Percentiles rank a stretch among this genome's conserved stretches.
These are phyloP conservation scores for Mus pahari DNA, from an alignment of 2,113 vertebrate species.

Conservation along the genomic window DNA sequence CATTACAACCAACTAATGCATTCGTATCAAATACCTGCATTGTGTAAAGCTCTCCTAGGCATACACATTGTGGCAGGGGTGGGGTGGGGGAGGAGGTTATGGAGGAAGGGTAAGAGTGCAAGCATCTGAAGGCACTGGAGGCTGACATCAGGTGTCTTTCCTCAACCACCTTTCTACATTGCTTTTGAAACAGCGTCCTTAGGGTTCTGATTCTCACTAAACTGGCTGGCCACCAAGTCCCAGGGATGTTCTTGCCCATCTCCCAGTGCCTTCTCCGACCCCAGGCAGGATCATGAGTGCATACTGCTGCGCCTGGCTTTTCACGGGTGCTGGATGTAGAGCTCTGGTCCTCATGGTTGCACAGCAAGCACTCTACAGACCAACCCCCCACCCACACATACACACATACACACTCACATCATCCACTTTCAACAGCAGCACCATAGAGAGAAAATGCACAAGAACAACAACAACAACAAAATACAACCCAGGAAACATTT, in stretches of 20 bases:
- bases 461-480: slow-evolving; percentile 27
- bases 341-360: background rate
- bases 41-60: background rate
- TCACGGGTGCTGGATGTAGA: background rate
- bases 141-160: background rate
- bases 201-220: background rate
- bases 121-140: background rate
- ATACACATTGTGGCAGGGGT: too few species aligned
- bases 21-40: slow-evolving; percentile 21
- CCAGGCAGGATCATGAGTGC: background rate
- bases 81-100: rapidly evolving
- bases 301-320: background rate
- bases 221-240: background rate
- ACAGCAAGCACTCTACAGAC: background rate
- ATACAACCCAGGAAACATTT: slow-evolving; percentile 53
- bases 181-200: background rate
- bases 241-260: background rate
- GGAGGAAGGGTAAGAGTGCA: background rate
- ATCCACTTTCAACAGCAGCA: background rate
- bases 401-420: too few species aligned
- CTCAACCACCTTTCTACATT: background rate
- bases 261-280: too few species aligned
- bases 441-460: background rate
- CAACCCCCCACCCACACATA: too few species aligned
- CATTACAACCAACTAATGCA: slow-evolving; percentile 3